Evolutionary conservation across 2,797 vertebrate species (phyloP).

Genomic region (Silurus aristotelis): DNA sequence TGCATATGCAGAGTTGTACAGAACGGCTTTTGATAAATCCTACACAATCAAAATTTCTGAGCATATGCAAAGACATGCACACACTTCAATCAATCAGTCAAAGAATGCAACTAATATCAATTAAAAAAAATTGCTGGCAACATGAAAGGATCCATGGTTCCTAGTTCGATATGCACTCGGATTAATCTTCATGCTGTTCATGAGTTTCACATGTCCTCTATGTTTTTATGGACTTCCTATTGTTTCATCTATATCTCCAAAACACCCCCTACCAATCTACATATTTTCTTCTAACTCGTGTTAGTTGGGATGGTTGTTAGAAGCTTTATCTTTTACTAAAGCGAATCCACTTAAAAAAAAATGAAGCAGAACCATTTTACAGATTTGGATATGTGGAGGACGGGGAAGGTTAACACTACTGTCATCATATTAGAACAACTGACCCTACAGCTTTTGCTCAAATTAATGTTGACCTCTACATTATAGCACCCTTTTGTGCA

Average conservation of each 20-base stretch:
- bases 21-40: background rate
- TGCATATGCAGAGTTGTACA: background rate
- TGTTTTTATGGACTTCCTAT: background rate
- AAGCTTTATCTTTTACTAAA: background rate
- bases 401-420: background rate
- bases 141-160: background rate
- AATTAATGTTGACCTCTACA: conserved; percentile 37
- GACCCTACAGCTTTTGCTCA: conserved; percentile 24
- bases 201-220: background rate
- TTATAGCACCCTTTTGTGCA: conserved; percentile 20
- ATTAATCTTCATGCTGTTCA: background rate
- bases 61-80: background rate
- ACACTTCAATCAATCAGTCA: too few species aligned
- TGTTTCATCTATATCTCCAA: background rate
- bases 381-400: background rate
- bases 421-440: conserved; percentile 4
- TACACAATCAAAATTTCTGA: background rate
- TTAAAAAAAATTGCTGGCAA: background rate
- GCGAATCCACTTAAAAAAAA: background rate
- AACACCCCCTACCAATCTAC: background rate
- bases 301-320: background rate
- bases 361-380: background rate
- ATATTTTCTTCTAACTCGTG: too few species aligned
- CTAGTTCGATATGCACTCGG: background rate
- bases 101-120: background rate